A percentile compares a stretch with the other conserved stretches of the same genome.
These are phyloP conservation scores for Ciconia nigra DNA, from an alignment of 2,797 vertebrate genomes.

Conservation along the genomic window DNA sequence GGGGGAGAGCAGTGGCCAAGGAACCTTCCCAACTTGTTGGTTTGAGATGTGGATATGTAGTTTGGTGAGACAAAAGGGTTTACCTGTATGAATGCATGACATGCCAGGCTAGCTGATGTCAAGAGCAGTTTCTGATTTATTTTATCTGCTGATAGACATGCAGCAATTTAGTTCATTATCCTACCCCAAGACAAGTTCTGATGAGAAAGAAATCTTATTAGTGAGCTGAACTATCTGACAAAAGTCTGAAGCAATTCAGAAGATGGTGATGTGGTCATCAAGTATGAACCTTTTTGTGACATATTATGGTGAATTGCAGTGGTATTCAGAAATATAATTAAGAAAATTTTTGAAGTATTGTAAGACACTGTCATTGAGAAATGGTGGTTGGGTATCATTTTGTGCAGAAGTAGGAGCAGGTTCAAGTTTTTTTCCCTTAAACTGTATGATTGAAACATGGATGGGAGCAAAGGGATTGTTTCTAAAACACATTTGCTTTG, in stretches of 20 bases:
- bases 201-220: background rate
- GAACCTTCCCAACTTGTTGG: background rate
- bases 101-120: background rate
- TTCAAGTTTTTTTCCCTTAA: background rate
- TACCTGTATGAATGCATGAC: background rate
- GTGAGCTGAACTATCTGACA: background rate
- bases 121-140: background rate
- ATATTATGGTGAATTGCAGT: background rate
- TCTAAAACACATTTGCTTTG: background rate
- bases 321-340: background rate
- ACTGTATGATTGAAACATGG: rapidly evolving
- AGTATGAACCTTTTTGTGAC: background rate
- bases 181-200: background rate
- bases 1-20: background rate
- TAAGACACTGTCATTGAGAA: background rate
- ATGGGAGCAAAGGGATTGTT: background rate
- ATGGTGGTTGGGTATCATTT: background rate
- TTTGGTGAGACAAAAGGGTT: background rate
- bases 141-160: background rate
- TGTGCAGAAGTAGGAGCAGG: background rate
- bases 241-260: background rate
- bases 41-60: background rate
- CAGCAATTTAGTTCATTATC: background rate
- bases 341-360: background rate
- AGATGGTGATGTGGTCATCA: background rate